A percentile compares a stretch with the other conserved stretches of the same genome.
phyloP scores from a whole-genome alignment of 2,797 vertebrate species.

The Amphiprion clarkii region DNA sequence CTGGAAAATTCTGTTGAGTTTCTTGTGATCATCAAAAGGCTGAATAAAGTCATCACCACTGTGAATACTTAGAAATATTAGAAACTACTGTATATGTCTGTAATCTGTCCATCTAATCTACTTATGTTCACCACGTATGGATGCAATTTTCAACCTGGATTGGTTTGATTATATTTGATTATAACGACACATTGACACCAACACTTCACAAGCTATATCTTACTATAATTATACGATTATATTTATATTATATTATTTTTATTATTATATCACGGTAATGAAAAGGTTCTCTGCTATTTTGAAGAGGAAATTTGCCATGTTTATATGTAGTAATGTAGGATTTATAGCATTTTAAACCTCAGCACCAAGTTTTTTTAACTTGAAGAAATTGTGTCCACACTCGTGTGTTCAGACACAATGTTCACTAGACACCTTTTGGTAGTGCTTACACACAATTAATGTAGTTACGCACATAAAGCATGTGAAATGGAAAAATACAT shows the following conservation, averaged over 20 bases:
- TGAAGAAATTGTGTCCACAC: not conserved
- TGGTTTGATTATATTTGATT: not conserved
- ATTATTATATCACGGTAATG: too few relatives aligned
- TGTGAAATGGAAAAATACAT: not conserved
- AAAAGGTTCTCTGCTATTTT: not conserved
- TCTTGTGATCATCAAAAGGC: not conserved
- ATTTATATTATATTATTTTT: too few relatives aligned
- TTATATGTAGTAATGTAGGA: not conserved
- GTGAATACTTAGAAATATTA: not conserved
- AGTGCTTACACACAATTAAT: not conserved
- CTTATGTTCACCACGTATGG: not conserved
- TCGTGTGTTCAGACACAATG: not conserved
- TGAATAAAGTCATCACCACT: not conserved
- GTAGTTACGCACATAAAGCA: not conserved
- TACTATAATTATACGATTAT: too few relatives aligned
- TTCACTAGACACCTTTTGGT: not conserved
- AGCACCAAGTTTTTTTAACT: not conserved
- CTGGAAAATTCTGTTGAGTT: not conserved
- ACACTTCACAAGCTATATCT: not conserved
- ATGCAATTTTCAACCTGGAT: conserved; percentile 11
- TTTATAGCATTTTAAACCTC: not conserved
- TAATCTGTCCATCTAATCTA: not conserved
- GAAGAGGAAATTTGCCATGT: not conserved
- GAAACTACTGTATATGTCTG: not conserved
- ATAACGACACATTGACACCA: not conserved